Evolutionary conservation across 2,888 invertebrate species (phyloP), one percentile per base, ranked within the genome.

Genomic region (Panorpa germanica): DNA sequence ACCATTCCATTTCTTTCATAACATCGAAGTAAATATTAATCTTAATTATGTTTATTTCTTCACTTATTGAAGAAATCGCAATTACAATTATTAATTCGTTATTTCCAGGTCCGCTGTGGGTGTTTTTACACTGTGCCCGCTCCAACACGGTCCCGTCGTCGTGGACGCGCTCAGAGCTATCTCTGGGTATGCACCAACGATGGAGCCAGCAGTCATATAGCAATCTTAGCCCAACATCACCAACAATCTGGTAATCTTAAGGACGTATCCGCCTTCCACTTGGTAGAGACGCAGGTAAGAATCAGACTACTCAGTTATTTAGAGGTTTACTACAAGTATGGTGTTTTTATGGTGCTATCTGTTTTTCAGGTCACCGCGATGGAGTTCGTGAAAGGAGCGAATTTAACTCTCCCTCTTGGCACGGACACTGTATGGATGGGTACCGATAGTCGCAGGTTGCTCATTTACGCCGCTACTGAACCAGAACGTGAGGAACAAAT

Each of bases 381-480:
- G 63, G 85, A 88, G 48, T 81, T 78, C 45, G 74, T 85, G 5
- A 77, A 80, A 47, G 81, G 82, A 21, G 41, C 9, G 9, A 7
- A n/a, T n/a, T n/a, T 52, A 46, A 55, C 51, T 44, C 55, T 55
- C 27, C 51, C 57, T 39, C 52, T 55, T 41, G 61, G 60, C 39
- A 32, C 52, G 2, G 81, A 82, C 55, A 70, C 77, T 28, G 80
- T 91, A n/a, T 91, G 91, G 90, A 75, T 91, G 63, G 88, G 85
- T 31, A 88, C 88, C 6, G 80, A 80, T 40, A 77, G 77, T 41
- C 69, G 76, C 43, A 76, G 77, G 46, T 63, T 86, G 31, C 63
- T 85, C 30, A 61, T 86, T 35, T 83, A 81, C 51, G 74, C 78
- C 16, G 85, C 81, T 3, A 62, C 73, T n/a, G 83, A 83, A 46